phyloP scores from a whole-genome alignment of 2,113 vertebrate species.

The Gulo gulo region DNA sequence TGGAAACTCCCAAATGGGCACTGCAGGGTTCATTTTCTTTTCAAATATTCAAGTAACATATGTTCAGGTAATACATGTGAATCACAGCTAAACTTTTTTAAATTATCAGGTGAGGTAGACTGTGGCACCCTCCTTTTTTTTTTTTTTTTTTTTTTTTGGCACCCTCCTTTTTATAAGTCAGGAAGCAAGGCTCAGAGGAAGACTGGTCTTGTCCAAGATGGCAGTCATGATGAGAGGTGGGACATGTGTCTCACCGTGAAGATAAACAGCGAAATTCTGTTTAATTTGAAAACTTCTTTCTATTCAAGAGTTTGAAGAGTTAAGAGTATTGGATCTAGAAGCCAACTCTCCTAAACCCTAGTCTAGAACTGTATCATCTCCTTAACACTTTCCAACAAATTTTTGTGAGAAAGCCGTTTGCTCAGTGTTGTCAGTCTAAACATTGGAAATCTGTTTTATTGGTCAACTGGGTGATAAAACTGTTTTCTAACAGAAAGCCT shows the following conservation, averaged over 20 bases:
- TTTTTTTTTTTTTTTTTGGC: no score
- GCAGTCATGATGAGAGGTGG: background rate
- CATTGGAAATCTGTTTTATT: background rate
- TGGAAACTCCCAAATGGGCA: background rate
- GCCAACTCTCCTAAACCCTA: background rate
- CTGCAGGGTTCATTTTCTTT: background rate
- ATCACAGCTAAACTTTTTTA: background rate
- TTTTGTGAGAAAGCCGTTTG: background rate
- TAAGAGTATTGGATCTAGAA: background rate
- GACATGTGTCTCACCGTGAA: background rate
- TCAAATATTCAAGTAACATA: background rate
- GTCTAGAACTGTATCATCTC: background rate
- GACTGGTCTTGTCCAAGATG: background rate
- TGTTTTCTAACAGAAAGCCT: background rate
- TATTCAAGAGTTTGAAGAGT: background rate
- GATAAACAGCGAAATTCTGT: background rate
- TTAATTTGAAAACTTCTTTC: background rate
- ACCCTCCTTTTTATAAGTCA: background rate
- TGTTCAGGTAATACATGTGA: background rate
- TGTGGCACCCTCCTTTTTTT: background rate
- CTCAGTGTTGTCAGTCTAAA: background rate
- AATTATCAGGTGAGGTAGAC: background rate
- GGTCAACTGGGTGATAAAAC: background rate
- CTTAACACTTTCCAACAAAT: constrained; percentile 17
- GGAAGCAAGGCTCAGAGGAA: background rate